These are phyloP conservation scores for Yasuhikotakia modesta DNA, from an alignment of 2,797 vertebrate genomes.

Conservation along the genomic window DNA sequence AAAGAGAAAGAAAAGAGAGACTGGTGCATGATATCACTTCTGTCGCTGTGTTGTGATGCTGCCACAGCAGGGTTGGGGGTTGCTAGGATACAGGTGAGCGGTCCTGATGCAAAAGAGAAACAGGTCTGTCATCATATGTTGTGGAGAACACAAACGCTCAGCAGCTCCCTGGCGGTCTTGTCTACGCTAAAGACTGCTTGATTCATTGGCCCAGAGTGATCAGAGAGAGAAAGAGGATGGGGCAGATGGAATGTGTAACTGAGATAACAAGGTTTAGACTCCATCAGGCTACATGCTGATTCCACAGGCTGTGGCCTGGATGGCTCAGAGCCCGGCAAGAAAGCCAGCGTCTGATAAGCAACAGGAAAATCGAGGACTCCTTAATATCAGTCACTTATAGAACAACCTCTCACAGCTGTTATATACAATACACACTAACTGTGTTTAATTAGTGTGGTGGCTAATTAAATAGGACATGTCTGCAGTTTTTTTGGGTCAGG, in stretches of 20 bases:
- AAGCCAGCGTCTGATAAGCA: slow-evolving; percentile 31
- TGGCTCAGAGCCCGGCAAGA: slow-evolving; percentile 40
- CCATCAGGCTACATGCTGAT: slow-evolving; percentile 49
- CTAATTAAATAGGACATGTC: background rate
- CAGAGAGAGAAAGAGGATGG: slow-evolving; percentile 58
- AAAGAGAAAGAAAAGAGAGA: slow-evolving; percentile 25
- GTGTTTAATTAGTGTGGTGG: background rate
- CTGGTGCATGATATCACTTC: slow-evolving; percentile 50
- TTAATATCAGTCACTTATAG: slow-evolving; percentile 34
- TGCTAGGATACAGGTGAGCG: slow-evolving; percentile 85
- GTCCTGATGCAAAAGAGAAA: slow-evolving; percentile 75
- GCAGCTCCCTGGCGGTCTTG: slow-evolving; percentile 55
- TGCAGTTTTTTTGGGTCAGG: background rate
- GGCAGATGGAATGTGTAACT: slow-evolving; percentile 65
- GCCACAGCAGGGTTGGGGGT: slow-evolving; percentile 73
- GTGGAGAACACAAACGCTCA: slow-evolving; percentile 61
- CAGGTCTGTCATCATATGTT: slow-evolving; percentile 68
- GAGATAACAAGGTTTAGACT: slow-evolving; percentile 60
- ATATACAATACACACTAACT: background rate
- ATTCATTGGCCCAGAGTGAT: slow-evolving; percentile 78
- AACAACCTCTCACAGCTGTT: slow-evolving; percentile 12
- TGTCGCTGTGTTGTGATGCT: slow-evolving; percentile 52
- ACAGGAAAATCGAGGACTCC: slow-evolving; percentile 8
- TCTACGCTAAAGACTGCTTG: slow-evolving; percentile 73
- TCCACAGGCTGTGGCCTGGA: slow-evolving; percentile 51